phyloP scores from a whole-genome alignment of 2,888 invertebrate genomes.

The Oscheius sp. region DNA sequence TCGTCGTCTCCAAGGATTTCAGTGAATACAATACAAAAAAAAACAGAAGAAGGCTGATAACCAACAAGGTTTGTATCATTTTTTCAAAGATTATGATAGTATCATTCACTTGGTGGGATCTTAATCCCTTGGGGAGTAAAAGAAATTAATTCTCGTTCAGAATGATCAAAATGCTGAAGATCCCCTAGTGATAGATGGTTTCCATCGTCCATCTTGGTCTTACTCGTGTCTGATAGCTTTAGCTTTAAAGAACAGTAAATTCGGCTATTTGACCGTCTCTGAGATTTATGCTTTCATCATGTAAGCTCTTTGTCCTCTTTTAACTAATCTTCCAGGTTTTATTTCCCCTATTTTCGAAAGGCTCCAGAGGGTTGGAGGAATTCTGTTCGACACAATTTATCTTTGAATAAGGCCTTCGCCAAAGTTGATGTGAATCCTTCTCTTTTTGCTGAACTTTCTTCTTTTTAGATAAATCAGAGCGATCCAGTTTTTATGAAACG shows the following conservation, averaged over 20 bases:
- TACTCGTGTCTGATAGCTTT: conserved; percentile 97
- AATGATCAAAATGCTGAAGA: not conserved
- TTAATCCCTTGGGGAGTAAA: not conserved
- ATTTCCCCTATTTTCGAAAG: conserved; percentile 97
- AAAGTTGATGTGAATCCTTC: conserved; percentile 83
- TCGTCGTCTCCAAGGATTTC: not conserved
- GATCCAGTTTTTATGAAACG: conserved; percentile 24
- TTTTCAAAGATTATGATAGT: too few relatives aligned
- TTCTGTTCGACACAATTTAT: conserved; percentile 94
- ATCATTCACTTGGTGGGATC: too few relatives aligned
- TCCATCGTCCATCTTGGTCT: conserved; percentile 93
- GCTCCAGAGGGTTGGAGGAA: conserved; percentile 99
- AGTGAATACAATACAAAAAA: not conserved
- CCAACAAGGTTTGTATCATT: conserved; percentile 70
- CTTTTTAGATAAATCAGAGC: conserved; percentile 28
- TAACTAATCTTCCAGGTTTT: conserved; percentile 79
- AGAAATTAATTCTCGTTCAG: too few relatives aligned
- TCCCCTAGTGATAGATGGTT: conserved; percentile 66
- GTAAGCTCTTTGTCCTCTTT: conserved; percentile 75
- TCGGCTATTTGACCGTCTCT: conserved; percentile 92
- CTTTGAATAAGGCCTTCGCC: conserved; percentile 96
- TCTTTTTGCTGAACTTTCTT: not conserved
- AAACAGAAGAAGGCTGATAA: not conserved
- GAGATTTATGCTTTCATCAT: conserved; percentile 99
- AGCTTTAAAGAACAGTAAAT: conserved; percentile 93